Evolutionary conservation across 2,888 invertebrate species (phyloP), one percentile per base, ranked within the genome.

Genomic region (Microchrysa polita): DNA sequence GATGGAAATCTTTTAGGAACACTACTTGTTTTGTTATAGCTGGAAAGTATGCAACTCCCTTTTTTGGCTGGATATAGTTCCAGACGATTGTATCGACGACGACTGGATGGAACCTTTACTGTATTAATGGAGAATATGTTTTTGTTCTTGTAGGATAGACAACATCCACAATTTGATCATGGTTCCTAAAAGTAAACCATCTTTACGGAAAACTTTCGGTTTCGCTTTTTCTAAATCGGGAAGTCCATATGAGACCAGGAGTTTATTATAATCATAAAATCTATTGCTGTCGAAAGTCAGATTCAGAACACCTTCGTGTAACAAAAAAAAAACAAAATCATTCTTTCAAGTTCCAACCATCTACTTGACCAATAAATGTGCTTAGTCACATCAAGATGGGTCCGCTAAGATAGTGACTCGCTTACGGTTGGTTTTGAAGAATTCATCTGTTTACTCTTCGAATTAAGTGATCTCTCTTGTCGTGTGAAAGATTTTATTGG

Each of bases 311-410:
- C 27, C 27, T 34, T 34, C 7, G n/a, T n/a, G n/a, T n/a, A n/a
- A n/a, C n/a, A n/a, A n/a, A n/a, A n/a, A n/a, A n/a, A n/a, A n/a
- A n/a, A n/a, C n/a, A n/a, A n/a, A n/a, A n/a, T 7, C 27, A 34
- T 34, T 34, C 2, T 34, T 34, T n/a, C n/a, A n/a, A n/a, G n/a
- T n/a, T n/a, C n/a, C 27, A 34, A 7, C 27, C 27, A 72, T 59
- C 74, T 72, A 75, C 75, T 75, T 75, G 73, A 72, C 75, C 63
- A 72, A 72, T 74, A 74, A n/a, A n/a, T 75, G 67, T 73, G 75
- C 74, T 72, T 74, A 75, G 75, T 75, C 75, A 75, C 67, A 74
- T 65, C 44, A 52, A 40, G 72, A 72, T 67, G 72, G 75, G 52
- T 40, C 53, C 67, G 4, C 27, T 34, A 42, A 73, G 75, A 75